A percentile compares a stretch with the other conserved stretches of the same genome.
Conservation (phyloP, 2,888 invertebrate species). For the Choristoneura rosaceana region DNA sequence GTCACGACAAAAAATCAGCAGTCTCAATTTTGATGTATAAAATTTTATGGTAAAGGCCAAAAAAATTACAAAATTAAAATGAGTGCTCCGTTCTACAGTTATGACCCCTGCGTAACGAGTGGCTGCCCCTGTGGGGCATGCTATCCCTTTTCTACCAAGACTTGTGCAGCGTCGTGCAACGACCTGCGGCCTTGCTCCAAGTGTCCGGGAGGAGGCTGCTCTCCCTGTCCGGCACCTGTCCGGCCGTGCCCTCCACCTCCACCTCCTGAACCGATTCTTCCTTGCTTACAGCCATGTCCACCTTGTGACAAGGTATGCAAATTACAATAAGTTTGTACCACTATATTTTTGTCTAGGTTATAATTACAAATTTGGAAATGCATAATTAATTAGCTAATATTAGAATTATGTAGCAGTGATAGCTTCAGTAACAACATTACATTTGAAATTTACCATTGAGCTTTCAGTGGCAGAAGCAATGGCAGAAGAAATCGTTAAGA, state of each 20-base stretch:
- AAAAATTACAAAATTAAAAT: conserved; percentile 62
- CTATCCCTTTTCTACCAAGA: conserved; percentile 74
- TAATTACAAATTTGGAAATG: too few species aligned
- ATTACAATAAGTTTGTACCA: background rate
- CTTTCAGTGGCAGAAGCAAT: too few species aligned
- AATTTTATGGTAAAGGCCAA: conserved; percentile 12
- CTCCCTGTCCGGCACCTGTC: conserved; percentile 78
- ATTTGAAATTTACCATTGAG: too few species aligned
- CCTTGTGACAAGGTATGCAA: conserved; percentile 72
- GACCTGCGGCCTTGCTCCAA: conserved; percentile 70
- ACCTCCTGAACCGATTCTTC: conserved; percentile 65
- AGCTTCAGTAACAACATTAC: too few species aligned
- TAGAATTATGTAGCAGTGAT: too few species aligned
- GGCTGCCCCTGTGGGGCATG: conserved; percentile 77
- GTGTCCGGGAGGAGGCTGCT: conserved; percentile 79
- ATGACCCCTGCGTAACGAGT: conserved; percentile 73
- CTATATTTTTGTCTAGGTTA: too few species aligned
- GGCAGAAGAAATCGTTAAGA: too few species aligned
- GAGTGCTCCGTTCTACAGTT: conserved; percentile 80
- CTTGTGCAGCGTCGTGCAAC: conserved; percentile 69
- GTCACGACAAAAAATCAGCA: background rate
- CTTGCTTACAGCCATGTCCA: conserved; percentile 71
- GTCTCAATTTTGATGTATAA: background rate
- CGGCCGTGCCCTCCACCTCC: conserved; percentile 72
- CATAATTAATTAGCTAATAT: too few species aligned